phyloP scores from a whole-genome alignment of 2,797 vertebrate genomes.

The Gymnothorax reevesii region DNA sequence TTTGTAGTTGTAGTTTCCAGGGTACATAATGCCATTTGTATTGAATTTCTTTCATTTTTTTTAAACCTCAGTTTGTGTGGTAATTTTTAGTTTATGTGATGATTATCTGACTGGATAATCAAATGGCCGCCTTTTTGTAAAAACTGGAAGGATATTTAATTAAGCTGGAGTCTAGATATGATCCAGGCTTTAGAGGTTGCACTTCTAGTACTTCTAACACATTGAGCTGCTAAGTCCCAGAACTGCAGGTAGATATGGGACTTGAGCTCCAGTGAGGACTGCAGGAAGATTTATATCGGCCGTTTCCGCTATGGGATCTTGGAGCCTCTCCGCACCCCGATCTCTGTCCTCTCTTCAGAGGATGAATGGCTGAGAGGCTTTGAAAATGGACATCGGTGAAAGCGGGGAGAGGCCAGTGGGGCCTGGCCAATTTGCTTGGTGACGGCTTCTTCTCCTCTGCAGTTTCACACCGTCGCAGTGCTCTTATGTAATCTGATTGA shows the following conservation, averaged over 20 bases:
- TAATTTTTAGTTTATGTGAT: background rate
- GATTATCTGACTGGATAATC: background rate
- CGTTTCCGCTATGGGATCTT: background rate
- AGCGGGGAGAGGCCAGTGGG: background rate
- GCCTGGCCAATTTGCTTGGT: background rate
- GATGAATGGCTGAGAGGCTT: background rate
- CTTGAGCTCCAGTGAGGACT: background rate
- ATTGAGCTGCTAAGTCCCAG: background rate
- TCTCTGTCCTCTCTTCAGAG: background rate
- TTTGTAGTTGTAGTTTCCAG: background rate
- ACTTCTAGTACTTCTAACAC: background rate
- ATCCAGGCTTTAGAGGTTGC: background rate
- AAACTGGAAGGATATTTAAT: background rate
- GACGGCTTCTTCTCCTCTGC: slow-evolving; percentile 11
- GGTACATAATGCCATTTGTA: background rate
- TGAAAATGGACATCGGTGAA: background rate
- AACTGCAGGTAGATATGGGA: background rate
- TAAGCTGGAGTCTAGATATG: background rate
- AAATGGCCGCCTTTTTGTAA: background rate
- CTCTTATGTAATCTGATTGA: slow-evolving; percentile 55
- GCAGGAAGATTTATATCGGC: background rate
- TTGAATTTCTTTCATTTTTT: background rate
- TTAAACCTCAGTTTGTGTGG: background rate
- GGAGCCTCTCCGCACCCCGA: background rate
- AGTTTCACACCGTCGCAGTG: slow-evolving; percentile 43